Conservation (phyloP, 2,113 vertebrate species). For the Melanocharis versteri region DNA sequence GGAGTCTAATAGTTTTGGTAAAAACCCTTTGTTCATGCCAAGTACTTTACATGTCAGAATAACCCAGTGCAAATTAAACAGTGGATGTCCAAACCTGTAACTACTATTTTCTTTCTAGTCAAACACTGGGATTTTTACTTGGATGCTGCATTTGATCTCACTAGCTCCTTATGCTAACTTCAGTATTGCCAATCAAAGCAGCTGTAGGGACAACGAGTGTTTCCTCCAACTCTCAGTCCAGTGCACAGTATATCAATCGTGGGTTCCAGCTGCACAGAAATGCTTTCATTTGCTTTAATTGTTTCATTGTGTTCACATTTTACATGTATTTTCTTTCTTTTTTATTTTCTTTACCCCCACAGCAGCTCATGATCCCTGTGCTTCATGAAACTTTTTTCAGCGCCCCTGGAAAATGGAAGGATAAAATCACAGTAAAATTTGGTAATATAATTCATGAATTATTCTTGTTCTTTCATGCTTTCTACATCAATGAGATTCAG, state of each 20-base stretch:
- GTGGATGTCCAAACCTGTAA: neutral
- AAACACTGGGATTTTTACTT: neutral
- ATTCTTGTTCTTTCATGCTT: neutral
- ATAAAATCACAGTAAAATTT: neutral
- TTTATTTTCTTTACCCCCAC: neutral
- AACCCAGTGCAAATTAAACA: neutral
- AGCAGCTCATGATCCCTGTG: neutral
- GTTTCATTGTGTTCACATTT: constrained; percentile 39
- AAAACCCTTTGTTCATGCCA: neutral
- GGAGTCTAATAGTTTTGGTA: neutral
- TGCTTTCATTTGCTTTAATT: constrained; percentile 53
- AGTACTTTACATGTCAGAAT: neutral
- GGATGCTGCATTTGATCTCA: neutral
- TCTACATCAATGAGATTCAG: neutral
- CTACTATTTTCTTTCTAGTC: neutral
- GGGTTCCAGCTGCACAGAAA: constrained; percentile 27
- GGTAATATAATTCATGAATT: neutral
- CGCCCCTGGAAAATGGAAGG: neutral
- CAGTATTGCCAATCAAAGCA: neutral
- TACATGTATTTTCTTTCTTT: neutral
- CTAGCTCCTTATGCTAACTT: neutral
- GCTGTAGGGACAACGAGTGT: neutral
- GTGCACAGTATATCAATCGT: neutral
- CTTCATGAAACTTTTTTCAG: neutral
- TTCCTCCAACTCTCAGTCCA: neutral